Evolutionary conservation across 2,888 invertebrate genomes (phyloP).

Genomic region (Lingula anatina): DNA sequence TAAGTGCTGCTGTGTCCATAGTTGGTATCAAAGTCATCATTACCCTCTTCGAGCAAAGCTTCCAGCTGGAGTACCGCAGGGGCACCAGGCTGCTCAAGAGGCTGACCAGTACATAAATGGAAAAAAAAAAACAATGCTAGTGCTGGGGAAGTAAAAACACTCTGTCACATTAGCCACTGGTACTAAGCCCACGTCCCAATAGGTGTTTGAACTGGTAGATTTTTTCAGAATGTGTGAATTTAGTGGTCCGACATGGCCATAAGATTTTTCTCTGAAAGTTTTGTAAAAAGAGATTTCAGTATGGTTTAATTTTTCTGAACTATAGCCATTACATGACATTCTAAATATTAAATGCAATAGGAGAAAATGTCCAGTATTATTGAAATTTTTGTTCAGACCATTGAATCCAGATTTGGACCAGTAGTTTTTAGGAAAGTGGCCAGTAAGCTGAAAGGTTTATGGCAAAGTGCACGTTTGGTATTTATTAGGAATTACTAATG

Average conservation of each 20-base stretch:
- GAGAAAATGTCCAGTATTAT: background rate
- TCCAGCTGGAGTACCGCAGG: constrained; percentile 51
- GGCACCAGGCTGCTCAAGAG: constrained; percentile 52
- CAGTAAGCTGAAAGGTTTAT: background rate
- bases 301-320: too few species aligned
- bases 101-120: constrained; percentile 23
- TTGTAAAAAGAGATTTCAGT: too few species aligned
- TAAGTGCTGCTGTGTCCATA: constrained; percentile 48
- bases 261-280: too few species aligned
- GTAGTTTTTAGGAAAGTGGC: background rate
- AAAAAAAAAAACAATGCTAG: background rate
- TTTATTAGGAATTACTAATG: too few species aligned
- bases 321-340: too few species aligned
- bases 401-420: background rate
- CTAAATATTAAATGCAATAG: background rate
- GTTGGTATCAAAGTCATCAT: constrained; percentile 37
- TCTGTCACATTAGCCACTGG: background rate
- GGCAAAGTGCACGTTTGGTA: too few species aligned
- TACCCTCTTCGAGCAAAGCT: constrained; percentile 40
- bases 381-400: background rate
- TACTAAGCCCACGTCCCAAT: too few species aligned
- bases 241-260: too few species aligned
- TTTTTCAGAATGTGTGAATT: too few species aligned
- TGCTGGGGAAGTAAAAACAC: background rate
- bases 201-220: background rate